Evolutionary conservation across 2,888 invertebrate genomes (phyloP), one percentile per base, ranked within the genome.

Genomic region (Agriopis marginaria): DNA sequence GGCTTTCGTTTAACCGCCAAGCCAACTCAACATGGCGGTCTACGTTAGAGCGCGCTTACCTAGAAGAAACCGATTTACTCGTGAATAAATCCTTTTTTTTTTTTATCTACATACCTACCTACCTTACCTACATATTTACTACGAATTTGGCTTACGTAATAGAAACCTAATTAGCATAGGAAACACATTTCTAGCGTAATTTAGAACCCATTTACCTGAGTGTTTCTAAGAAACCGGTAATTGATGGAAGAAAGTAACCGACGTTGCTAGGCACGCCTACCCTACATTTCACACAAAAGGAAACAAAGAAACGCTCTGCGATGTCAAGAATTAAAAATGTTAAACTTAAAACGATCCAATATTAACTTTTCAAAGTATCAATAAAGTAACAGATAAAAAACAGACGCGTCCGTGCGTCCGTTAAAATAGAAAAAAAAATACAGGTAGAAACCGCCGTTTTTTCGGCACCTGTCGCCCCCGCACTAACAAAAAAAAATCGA

Each of bases 391-490:
- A 40, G n/a, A 14, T 32, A 66, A 70, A 70, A 65, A 69, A 61
- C 32, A 14, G 55, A 39, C 54, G 50, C 65, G 55, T 23, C 14
- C 63, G 12, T 42, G 10, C 55, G 68, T 61, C 66, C 68, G 64
- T 65, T 68, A 71, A 71, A 60, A 53, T 14, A 63, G 66, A 66
- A 70, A 70, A 72, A 66, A 63, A 55, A 59, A 67, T 55, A 72
- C 75, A 76, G 76, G 76, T 76, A 76, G 71, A 47, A 69, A 69
- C 68, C 71, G 58, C 63, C 68, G 50, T 47, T 61, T 70, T 72
- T 73, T 73, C 62, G 66, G 58, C 73, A 77, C 75, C 76, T 77
- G 76, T 75, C 75, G 76, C 70, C 60, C 66, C 51, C 55, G 42
- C 69, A 53, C 53, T 17, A 70, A 64, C 58, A 68, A 64, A 70